Percentiles rank a stretch among this genome's conserved stretches.
These are phyloP conservation scores for Sinocyclocheilus anophthalmus DNA, from an alignment of 2,113 vertebrate genomes.

Conservation along the genomic window DNA sequence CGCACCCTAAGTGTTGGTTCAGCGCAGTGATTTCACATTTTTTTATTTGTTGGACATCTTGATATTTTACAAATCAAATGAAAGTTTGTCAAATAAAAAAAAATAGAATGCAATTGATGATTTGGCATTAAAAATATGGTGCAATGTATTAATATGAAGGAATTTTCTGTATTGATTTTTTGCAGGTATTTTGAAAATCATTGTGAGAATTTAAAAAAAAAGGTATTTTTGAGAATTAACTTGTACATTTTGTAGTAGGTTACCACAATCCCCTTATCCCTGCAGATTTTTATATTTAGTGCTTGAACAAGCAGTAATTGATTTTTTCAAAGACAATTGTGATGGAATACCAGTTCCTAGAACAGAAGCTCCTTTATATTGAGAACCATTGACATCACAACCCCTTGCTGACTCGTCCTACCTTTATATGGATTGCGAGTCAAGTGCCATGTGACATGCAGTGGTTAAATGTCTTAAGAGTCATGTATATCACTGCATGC, in stretches of 20 bases:
- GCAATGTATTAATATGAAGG: too few species aligned
- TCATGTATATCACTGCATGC: background rate
- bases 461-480: background rate
- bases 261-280: background rate
- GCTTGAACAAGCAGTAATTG: background rate
- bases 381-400: background rate
- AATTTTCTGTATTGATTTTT: too few species aligned
- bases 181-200: too few species aligned
- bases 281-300: background rate
- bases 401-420: background rate
- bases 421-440: background rate
- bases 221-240: background rate
- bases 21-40: too few species aligned
- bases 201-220: too few species aligned
- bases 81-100: too few species aligned
- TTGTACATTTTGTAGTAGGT: background rate
- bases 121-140: too few species aligned
- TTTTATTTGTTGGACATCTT: too few species aligned
- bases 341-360: background rate
- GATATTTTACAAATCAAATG: too few species aligned
- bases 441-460: background rate
- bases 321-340: constrained; percentile 3
- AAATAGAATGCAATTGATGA: too few species aligned
- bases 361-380: background rate
- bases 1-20: too few species aligned